phyloP scores from a whole-genome alignment of 2,113 vertebrate species.

The Toxotes jaculatrix region DNA sequence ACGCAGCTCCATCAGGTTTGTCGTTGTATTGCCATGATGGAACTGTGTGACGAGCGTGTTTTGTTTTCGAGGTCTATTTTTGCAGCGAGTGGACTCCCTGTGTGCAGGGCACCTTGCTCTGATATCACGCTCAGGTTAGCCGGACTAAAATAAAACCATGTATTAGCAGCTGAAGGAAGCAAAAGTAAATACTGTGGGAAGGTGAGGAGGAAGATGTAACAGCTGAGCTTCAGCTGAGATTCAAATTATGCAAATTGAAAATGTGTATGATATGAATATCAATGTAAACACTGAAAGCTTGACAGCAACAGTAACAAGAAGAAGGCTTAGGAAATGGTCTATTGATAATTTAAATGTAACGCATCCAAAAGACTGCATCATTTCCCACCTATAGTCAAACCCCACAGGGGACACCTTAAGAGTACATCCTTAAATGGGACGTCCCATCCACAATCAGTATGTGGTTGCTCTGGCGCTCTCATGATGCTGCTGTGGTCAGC shows the following conservation, averaged over 20 bases:
- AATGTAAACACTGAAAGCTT: neutral
- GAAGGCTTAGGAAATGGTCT: no score
- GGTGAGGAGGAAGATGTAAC: neutral
- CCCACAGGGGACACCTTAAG: neutral
- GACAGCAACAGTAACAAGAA: neutral
- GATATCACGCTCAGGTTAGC: constrained; percentile 40
- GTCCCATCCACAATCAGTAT: neutral
- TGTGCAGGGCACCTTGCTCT: constrained; percentile 27
- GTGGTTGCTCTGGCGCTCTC: neutral
- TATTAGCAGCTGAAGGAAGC: neutral
- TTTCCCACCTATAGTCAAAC: neutral
- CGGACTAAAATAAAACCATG: constrained; percentile 22
- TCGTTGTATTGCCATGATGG: neutral
- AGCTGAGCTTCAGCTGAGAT: neutral
- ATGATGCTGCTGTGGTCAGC: constrained; percentile 24
- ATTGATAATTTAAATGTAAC: neutral
- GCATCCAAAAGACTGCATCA: neutral
- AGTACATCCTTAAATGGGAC: neutral
- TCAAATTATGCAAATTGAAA: neutral
- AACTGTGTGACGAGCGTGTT: constrained; percentile 6
- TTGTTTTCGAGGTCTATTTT: constrained; percentile 35
- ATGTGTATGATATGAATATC: neutral
- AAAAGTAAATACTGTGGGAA: neutral
- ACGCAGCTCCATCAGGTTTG: neutral
- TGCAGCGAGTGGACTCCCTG: neutral